Base-by-base conservation (phyloP, 2,888 invertebrate species). In the Aphodius sticticus region DNA sequence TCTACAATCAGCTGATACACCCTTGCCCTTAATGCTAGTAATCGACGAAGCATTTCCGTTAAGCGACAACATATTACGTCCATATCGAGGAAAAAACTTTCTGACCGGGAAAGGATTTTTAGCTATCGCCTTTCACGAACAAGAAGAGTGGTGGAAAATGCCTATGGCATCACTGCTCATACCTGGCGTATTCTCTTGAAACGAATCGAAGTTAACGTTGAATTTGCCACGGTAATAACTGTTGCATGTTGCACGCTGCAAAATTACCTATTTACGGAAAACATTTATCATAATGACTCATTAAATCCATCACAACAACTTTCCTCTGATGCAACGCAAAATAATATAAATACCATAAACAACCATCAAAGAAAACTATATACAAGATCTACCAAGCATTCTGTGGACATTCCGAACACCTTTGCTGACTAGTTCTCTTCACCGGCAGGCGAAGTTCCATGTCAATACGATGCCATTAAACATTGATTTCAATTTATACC, bases 11-110 rank as follows among this genome's bases (percentile, higher is more conserved):
- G 81, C 82, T 77, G 82, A 81, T 78, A 80, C 81, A 76, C 81
- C 78, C 70, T 74, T 84, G 69, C 84, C 84, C 69, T 81, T 84
- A 80, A 84, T 84, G 36, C 84, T 86, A 81, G 82, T 86, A 71
- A 85, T 82, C 76, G 86, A 87, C 81, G 84, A 83, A 76, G 85
- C 85, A 69, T 85, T 85, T 82, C 82, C 83, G 74, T 78, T 84
- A 72, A 78, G 78, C 75, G 81, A 80, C 70, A 80, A 82, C 78
- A 79, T 81, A 16, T 72, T 82, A 72, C 78, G 81, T 70, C 82
- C 82, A n/a, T 84, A 80, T 80, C 78, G 81, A 78, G 83, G 83
- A 80, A 81, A 79, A 81, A 81, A 81, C 81, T 84, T 74, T 70
- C 77, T 69, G 69, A 79, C 7, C 36, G 76, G 6, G 76, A 82